Evolutionary conservation across 2,113 vertebrate species (phyloP).

Genomic region (Gadus macrocephalus): DNA sequence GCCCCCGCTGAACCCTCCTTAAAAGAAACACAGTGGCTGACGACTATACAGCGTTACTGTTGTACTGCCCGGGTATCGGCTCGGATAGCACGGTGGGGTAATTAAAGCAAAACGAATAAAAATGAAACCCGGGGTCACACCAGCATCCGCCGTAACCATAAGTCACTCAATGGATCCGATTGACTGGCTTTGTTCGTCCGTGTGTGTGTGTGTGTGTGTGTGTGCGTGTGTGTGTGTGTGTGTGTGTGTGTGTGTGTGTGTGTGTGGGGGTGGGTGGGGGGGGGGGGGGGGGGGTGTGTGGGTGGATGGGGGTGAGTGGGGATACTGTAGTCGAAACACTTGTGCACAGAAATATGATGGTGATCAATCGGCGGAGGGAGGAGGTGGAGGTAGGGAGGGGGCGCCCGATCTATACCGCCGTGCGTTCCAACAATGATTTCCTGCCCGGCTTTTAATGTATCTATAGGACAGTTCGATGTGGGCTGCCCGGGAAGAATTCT

Average conservation of each 20-base stretch:
- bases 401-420: slow-evolving; percentile 59
- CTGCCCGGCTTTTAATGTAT: slow-evolving; percentile 74
- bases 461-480: slow-evolving; percentile 66
- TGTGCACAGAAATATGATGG: too few species aligned
- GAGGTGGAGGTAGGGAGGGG: slow-evolving; percentile 26
- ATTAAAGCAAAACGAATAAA: too few species aligned
- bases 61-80: too few species aligned
- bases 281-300: slow-evolving; percentile 27
- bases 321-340: neutral
- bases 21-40: too few species aligned
- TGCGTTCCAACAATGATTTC: slow-evolving; percentile 72
- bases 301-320: slow-evolving; percentile 17
- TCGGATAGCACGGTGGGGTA: too few species aligned
- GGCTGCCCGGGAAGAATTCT: slow-evolving; percentile 68
- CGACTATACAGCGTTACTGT: too few species aligned
- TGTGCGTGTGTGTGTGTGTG: neutral
- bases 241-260: slow-evolving; percentile 1
- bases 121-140: too few species aligned
- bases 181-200: neutral
- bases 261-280: neutral
- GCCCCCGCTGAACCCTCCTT: too few species aligned
- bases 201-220: neutral
- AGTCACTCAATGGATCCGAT: slow-evolving; percentile 33
- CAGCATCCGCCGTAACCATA: neutral
- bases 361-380: neutral